Conservation (phyloP, 2,113 vertebrate genomes). For the Procavia capensis region DNA sequence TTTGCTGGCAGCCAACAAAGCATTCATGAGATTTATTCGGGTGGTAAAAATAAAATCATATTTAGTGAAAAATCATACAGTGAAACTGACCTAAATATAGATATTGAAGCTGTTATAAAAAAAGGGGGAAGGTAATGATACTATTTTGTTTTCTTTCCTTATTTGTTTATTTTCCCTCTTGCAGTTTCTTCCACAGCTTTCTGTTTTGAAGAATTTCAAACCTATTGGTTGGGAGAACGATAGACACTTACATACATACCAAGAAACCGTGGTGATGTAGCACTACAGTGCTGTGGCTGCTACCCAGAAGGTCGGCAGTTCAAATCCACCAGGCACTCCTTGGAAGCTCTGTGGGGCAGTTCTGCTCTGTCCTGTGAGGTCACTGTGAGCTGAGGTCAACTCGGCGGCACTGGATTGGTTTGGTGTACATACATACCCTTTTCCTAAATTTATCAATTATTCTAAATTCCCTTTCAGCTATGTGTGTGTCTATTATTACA, state of each 20-base stretch:
- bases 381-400: no score
- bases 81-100: conserved; percentile 12
- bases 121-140: background rate
- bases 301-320: no score
- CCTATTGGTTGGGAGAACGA: background rate
- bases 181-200: background rate
- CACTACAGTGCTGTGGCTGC: no score
- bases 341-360: no score
- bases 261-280: no score
- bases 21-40: conserved; percentile 12
- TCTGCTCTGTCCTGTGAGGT: no score
- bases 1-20: conserved; percentile 48
- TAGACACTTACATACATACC: no score
- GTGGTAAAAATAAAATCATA: conserved; percentile 7
- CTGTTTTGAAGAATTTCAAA: conserved; percentile 32
- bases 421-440: no score
- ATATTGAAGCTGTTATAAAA: background rate
- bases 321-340: no score
- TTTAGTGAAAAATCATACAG: background rate
- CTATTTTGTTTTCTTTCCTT: background rate
- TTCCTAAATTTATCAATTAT: background rate
- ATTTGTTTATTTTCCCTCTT: background rate
- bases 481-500: background rate
- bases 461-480: background rate
- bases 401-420: no score